phyloP scores from a whole-genome alignment of 2,113 vertebrate genomes.

The Peromyscus maniculatus region DNA sequence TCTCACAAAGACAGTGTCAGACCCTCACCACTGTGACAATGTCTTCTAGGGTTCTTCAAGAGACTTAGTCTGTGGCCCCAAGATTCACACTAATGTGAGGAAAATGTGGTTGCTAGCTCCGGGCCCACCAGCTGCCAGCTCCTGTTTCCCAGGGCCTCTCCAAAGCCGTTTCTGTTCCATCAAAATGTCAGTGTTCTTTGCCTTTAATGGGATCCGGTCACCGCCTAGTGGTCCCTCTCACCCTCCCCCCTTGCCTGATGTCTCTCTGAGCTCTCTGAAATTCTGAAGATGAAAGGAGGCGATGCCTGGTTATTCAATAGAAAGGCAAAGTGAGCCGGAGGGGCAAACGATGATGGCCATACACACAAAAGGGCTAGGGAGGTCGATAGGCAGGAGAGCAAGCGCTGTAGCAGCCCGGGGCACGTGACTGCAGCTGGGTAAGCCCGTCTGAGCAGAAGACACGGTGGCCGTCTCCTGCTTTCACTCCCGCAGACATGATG shows the following conservation, averaged over 20 bases:
- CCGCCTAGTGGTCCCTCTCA: not conserved
- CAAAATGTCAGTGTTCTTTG: not conserved
- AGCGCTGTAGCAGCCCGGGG: not conserved
- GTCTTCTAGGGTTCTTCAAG: not conserved
- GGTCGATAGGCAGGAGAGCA: not conserved
- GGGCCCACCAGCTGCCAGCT: not conserved
- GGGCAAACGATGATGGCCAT: not conserved
- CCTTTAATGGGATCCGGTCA: not conserved
- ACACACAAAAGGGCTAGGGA: not conserved
- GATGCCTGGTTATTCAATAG: not conserved
- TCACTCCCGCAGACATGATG: not conserved
- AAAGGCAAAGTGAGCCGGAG: not conserved
- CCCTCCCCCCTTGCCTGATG: not conserved
- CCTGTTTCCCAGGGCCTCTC: not conserved
- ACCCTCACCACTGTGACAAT: not conserved
- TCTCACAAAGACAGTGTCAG: no score
- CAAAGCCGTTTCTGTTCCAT: not conserved
- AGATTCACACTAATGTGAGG: not conserved
- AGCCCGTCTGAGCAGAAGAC: no score
- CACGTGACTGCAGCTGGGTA: rapidly evolving
- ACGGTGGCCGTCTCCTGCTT: no score
- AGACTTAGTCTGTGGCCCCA: no score
- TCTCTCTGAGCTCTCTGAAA: not conserved
- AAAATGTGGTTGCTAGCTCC: no score
- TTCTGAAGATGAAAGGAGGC: not conserved